Conservation (phyloP, 2,113 vertebrate genomes). For the Sminthopsis crassicaudata region DNA sequence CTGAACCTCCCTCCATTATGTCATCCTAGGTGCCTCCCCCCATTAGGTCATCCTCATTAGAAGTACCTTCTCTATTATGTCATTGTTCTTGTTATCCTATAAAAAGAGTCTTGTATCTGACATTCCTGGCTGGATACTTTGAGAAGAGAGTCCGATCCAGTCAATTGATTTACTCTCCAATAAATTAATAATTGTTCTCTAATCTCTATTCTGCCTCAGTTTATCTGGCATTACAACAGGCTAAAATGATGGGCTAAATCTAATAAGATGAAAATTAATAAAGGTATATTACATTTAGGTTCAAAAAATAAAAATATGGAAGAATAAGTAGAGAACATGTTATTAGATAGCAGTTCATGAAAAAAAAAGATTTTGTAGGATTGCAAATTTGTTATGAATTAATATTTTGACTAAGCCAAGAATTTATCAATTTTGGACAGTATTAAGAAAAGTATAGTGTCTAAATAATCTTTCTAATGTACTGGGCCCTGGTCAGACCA, state of each 20-base stretch:
- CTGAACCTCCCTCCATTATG: no score
- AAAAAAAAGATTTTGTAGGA: background rate
- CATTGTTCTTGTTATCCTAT: no score
- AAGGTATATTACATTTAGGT: background rate
- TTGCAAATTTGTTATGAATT: background rate
- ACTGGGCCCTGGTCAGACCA: background rate
- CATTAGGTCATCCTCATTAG: no score
- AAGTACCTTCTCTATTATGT: no score
- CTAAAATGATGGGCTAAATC: background rate
- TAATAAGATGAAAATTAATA: background rate
- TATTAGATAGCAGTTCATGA: background rate
- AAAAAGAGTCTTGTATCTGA: no score
- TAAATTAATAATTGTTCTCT: no score
- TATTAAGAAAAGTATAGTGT: background rate
- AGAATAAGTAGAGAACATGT: background rate
- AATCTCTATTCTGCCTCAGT: no score
- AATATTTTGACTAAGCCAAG: background rate
- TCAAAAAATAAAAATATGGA: background rate
- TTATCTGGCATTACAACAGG: no score
- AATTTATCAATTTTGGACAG: background rate
- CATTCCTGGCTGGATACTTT: no score
- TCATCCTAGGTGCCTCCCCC: no score
- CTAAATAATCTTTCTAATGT: background rate
- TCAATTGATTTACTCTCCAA: no score
- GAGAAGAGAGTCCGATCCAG: no score